Evolutionary conservation across 2,113 vertebrate genomes (phyloP).

Genomic region (Aspidoscelis tigris): DNA sequence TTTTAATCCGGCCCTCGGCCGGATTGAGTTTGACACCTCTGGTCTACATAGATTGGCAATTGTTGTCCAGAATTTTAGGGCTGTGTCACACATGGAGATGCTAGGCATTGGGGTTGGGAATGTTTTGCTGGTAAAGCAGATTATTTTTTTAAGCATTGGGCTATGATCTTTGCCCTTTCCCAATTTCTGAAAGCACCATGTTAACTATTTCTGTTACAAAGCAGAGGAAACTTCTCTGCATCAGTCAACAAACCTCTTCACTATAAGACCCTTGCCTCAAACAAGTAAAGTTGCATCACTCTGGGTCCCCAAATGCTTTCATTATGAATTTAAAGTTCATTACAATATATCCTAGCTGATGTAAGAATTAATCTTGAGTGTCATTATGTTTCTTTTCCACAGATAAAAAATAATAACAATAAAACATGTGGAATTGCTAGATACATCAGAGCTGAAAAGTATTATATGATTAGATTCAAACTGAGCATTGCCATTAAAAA

Average conservation of each 20-base stretch:
- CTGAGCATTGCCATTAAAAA: slow-evolving; percentile 28
- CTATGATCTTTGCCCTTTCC: not conserved
- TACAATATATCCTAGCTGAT: not conserved
- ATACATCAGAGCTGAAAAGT: slow-evolving; percentile 28
- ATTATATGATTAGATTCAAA: slow-evolving; percentile 30
- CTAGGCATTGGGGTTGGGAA: not conserved
- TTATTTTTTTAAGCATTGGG: too few relatives aligned
- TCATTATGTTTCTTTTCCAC: slow-evolving; percentile 31
- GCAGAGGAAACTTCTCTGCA: not conserved
- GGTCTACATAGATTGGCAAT: too few relatives aligned
- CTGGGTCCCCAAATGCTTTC: not conserved
- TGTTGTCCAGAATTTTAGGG: not conserved
- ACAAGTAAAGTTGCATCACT: not conserved
- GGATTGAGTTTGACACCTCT: too few relatives aligned
- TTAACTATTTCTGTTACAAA: too few relatives aligned
- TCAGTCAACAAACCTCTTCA: not conserved
- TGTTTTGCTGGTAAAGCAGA: not conserved
- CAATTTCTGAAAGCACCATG: not conserved
- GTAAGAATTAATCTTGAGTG: slow-evolving; percentile 24
- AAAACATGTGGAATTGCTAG: not conserved
- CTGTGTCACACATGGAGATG: too few relatives aligned
- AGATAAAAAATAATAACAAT: slow-evolving; percentile 4
- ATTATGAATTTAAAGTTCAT: slow-evolving; percentile 26
- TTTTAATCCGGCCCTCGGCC: too few relatives aligned
- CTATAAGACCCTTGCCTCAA: not conserved